Evolutionary conservation across 2,888 invertebrate genomes (phyloP).

Genomic region (Sminthurides aquaticus): DNA sequence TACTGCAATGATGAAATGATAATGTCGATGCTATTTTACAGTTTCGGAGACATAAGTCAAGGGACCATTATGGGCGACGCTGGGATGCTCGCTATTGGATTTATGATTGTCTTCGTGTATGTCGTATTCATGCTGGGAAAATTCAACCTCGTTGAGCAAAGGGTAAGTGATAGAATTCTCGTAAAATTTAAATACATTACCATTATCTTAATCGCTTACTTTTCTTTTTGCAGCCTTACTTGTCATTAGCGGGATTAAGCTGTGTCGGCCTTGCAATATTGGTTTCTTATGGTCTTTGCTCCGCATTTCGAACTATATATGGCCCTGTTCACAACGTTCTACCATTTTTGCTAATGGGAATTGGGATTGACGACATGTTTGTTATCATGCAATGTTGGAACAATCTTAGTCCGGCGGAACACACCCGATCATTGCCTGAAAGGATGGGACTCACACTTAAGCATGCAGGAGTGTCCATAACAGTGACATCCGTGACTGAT

Average conservation of each 20-base stretch:
- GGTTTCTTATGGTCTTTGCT: slow-evolving; percentile 64
- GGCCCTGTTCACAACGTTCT: slow-evolving; percentile 75
- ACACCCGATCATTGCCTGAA: slow-evolving; percentile 52
- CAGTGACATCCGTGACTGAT: slow-evolving; percentile 62
- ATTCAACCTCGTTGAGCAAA: slow-evolving; percentile 65
- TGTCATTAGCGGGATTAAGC: slow-evolving; percentile 62
- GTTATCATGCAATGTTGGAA: slow-evolving; percentile 74
- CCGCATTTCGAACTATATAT: slow-evolving; percentile 62
- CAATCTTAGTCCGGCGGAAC: slow-evolving; percentile 47
- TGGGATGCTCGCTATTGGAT: slow-evolving; percentile 61
- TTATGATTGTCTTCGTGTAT: slow-evolving; percentile 65
- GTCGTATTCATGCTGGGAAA: slow-evolving; percentile 65
- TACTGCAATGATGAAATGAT: slow-evolving; percentile 4
- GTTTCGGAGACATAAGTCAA: slow-evolving; percentile 69
- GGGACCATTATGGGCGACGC: slow-evolving; percentile 65
- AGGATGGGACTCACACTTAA: slow-evolving; percentile 63
- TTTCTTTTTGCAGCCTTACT: slow-evolving; percentile 52
- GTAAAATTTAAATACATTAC: background rate
- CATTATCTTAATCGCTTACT: background rate
- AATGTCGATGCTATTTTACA: slow-evolving; percentile 42
- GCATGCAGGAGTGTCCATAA: slow-evolving; percentile 76
- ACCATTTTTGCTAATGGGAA: slow-evolving; percentile 72
- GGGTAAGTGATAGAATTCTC: slow-evolving; percentile 50
- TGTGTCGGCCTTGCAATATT: slow-evolving; percentile 67
- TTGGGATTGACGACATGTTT: slow-evolving; percentile 76